phyloP scores from a whole-genome alignment of 2,113 vertebrate species.

The Pogonocichla stellata region DNA sequence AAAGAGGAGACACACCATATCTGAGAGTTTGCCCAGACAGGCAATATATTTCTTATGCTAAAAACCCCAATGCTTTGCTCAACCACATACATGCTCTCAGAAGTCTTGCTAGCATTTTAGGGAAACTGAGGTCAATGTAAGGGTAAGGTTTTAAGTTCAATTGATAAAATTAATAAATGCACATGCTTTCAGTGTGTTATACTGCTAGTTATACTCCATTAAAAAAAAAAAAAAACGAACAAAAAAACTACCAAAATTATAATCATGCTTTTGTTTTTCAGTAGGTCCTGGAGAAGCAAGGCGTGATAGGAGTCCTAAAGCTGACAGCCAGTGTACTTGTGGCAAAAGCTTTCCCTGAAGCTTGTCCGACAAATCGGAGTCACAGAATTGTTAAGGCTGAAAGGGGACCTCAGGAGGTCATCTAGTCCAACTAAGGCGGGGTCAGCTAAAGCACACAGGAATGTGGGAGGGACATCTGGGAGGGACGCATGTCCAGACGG shows the following conservation, averaged over 20 bases:
- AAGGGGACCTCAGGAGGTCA: neutral
- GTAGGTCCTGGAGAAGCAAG: neutral
- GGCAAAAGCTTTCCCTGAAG: neutral
- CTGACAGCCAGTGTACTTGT: neutral
- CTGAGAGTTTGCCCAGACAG: neutral
- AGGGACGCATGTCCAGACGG: too few relatives aligned
- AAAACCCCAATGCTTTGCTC: neutral
- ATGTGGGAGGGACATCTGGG: neutral
- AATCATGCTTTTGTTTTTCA: neutral
- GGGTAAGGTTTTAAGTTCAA: neutral
- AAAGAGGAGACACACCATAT: neutral
- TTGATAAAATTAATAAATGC: neutral
- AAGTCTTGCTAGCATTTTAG: neutral
- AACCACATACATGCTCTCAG: fast-evolving
- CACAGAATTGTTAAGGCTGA: neutral
- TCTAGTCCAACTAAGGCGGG: neutral
- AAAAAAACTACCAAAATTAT: neutral
- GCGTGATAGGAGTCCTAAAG: neutral
- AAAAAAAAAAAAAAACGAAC: neutral
- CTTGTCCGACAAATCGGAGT: neutral
- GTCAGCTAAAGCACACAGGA: neutral
- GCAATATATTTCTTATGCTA: neutral
- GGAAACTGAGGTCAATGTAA: neutral
- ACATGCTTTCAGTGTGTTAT: neutral
- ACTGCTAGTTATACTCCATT: neutral